These are phyloP conservation scores for Galeruca laticollis DNA, from an alignment of 2,888 invertebrate species.

Conservation along the genomic window DNA sequence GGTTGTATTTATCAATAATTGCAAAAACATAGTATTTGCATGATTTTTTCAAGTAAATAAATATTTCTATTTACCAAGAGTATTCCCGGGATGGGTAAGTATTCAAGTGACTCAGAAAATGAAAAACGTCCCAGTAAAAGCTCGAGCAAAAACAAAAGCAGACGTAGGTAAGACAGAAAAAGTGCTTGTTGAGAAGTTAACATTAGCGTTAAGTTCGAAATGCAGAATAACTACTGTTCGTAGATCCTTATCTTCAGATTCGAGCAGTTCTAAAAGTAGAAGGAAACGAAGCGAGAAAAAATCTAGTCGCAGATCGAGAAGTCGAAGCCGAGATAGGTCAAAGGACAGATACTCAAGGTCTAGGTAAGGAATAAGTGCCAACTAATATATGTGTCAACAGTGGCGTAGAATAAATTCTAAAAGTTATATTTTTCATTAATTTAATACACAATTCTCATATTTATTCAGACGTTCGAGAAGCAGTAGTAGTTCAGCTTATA, in stretches of 20 bases:
- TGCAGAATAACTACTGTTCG: conserved; percentile 48
- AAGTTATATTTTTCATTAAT: not conserved
- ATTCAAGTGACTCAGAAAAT: conserved; percentile 66
- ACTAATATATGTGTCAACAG: conserved; percentile 8
- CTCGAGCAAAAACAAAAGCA: conserved; percentile 61
- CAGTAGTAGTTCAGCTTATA: conserved; percentile 50
- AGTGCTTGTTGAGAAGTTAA: conserved; percentile 42
- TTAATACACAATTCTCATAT: not conserved
- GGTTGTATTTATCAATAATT: no score
- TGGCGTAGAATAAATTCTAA: not conserved
- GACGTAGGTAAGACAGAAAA: conserved; percentile 60
- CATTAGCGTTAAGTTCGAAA: conserved; percentile 40
- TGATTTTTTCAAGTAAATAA: no score
- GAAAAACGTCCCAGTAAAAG: conserved; percentile 62
- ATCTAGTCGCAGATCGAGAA: conserved; percentile 58
- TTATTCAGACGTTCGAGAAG: conserved; percentile 57
- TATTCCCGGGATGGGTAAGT: conserved; percentile 62
- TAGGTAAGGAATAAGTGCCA: conserved; percentile 19
- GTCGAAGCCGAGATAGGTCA: conserved; percentile 58
- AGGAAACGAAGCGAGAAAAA: conserved; percentile 54
- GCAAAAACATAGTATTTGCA: no score
- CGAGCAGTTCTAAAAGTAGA: conserved; percentile 56
- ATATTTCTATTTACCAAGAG: not conserved
- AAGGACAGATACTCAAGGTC: conserved; percentile 43
- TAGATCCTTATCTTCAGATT: conserved; percentile 63